Conservation (phyloP, 2,888 invertebrate genomes). For the Megastigmus dorsalis region DNA sequence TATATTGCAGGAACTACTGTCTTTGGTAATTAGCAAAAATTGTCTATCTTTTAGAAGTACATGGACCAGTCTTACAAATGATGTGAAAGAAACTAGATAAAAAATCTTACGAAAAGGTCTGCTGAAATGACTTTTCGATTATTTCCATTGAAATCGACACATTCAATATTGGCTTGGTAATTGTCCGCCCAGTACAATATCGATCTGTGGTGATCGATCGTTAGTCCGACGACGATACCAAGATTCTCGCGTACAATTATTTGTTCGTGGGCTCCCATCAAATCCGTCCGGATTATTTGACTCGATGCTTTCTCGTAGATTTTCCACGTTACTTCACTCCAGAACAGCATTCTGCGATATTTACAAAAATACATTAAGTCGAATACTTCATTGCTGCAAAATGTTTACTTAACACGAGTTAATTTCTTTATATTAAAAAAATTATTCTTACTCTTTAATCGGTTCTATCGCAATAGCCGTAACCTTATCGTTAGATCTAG, state of each 20-base stretch:
- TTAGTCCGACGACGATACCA: constrained; percentile 77
- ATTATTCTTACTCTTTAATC: constrained; percentile 72
- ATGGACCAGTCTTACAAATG: no score
- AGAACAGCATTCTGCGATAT: constrained; percentile 70
- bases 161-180: constrained; percentile 30
- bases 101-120: constrained; percentile 40
- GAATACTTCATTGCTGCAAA: background rate
- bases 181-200: constrained; percentile 85
- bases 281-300: constrained; percentile 73
- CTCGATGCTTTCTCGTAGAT: constrained; percentile 49
- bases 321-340: constrained; percentile 67
- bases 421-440: background rate
- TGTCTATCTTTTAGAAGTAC: no score
- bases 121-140: constrained; percentile 74
- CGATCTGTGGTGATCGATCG: constrained; percentile 77
- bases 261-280: constrained; percentile 76
- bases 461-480: constrained; percentile 81
- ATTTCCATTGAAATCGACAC: constrained; percentile 74
- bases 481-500: constrained; percentile 75
- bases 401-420: background rate
- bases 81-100: no score
- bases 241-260: constrained; percentile 73
- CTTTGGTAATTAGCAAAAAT: no score
- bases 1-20: no score
- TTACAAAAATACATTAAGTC: background rate